Evolutionary conservation across 1,140 invertebrate species (phyloP), one percentile per base, ranked within the genome.

Genomic region (Caenorhabditis tropicalis): DNA sequence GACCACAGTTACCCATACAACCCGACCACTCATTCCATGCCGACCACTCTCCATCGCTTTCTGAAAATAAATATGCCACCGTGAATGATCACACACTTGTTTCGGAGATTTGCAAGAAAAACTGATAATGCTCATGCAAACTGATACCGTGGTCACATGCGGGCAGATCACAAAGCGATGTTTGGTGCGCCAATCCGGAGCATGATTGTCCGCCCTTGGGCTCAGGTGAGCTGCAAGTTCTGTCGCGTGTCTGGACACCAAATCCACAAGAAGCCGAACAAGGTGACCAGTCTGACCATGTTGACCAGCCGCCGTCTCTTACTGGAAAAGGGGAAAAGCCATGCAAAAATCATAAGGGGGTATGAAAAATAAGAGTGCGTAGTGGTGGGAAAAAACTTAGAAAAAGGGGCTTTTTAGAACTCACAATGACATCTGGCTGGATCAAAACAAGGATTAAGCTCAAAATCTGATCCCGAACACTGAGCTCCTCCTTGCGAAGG

Each of bases 191-290:
- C 16, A 91, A 86, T 19, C 93, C 92, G 21, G 87, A 39, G 83
- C 93, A 94, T 21, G 87, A 33, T 15, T 92, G 91, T 0, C 95
- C 95, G 89, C 94, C 93, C 56, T 93, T 92, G 0, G 96, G 95
- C 15, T 92, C 92, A 0, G 95, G 95, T 89, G 95, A 95, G 89
- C 95, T 94, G 89, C 96, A 97, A 0, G 93, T 92, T 0, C 96
- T 92, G 24, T 87, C 43, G 24, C 90, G 88, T 4, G 85, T 87
- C 58, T 90, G 88, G 16, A 90, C 83, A 9, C 91, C 91, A 46
- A 89, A 88, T 21, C 90, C 91, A 86, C 92, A 92, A 21, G 85
- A 82, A 27, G 84, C 83, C 56, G 88, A 89, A 87, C 92, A 92
- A 9, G 87, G 79, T 46, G 90, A 88, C 91, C 92, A 92, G 2